Percentiles rank a stretch among this genome's conserved stretches.
Conservation (phyloP, 2,888 invertebrate genomes). For the Ernsta delagoae region DNA sequence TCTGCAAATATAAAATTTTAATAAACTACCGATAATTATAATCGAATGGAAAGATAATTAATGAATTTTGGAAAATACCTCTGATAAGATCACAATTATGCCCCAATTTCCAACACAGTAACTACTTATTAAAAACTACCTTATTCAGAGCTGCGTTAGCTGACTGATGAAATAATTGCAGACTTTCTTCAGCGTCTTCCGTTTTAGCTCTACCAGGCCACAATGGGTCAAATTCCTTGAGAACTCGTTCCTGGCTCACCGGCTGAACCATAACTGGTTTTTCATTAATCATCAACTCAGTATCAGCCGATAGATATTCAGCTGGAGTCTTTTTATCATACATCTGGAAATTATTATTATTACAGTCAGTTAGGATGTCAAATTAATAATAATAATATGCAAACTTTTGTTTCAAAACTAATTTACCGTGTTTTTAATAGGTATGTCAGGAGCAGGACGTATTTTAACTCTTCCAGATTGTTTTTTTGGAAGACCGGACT, state of each 20-base stretch:
- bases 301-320: not conserved
- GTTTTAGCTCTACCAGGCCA: not conserved
- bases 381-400: too few relatives aligned
- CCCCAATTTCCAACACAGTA: not conserved
- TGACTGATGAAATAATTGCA: not conserved
- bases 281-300: not conserved
- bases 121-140: not conserved
- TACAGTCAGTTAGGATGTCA: too few relatives aligned
- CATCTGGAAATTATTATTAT: not conserved
- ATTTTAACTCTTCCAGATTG: not conserved
- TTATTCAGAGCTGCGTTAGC: not conserved
- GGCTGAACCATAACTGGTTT: not conserved
- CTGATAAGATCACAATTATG: too few relatives aligned
- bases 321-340: not conserved
- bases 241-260: not conserved
- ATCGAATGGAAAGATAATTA: too few relatives aligned
- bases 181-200: not conserved
- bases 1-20: not conserved
- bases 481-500: too few relatives aligned
- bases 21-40: not conserved
- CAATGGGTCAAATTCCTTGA: not conserved
- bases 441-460: not conserved
- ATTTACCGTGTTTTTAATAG: conserved; percentile 1
- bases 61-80: too few relatives aligned
- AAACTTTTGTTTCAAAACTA: not conserved